Base-by-base conservation (phyloP, 1,140 invertebrate genomes). In the Drosophila tsacasi region DNA sequence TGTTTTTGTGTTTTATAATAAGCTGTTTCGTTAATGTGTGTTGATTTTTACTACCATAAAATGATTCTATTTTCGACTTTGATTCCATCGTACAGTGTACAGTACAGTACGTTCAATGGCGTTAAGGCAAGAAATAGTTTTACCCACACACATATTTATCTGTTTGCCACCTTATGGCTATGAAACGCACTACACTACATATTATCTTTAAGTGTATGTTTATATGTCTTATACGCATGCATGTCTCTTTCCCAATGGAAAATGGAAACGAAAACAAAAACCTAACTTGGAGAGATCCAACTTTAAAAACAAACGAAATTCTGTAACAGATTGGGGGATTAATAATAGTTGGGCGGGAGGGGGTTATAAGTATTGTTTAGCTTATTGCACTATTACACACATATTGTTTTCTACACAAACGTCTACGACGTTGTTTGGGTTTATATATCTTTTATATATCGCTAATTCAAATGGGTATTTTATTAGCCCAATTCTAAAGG, bases 331-430 rank as follows among this genome's bases (percentile, higher is more conserved):
- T 42, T 49, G 5, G 17, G n/a, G 7, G 25, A 25, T 67, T 27
- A 64, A 49, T 54, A 35, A 19, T 25, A 13, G 39, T 60, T 61
- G 65, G 35, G 23, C 10, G 9, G 8, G 15, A n/a, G 9, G 6
- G 8, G 15, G 10, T 5, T 30, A 39, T 32, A 32, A 37, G 32
- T 67, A 66, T 49, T 59, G 66, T 73, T 55, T 52, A 73, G 67
- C 69, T 73, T 73, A 73, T 73, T 73, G 67, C 69, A 73, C 67
- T 73, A 73, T 73, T 73, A 72, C 50, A 72, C 67, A 73, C 32
- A 55, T 35, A 55, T 55, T 60, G 59, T 66, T 59, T 40, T 21
- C 65, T 73, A 73, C 52, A 57, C 62, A 60, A 60, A 58, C 50
- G 50, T 55, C 52, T 55, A 37, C 52, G 52, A 55, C 66, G 66